Conservation (phyloP, 2,797 vertebrate species). For the Botia kubotai region DNA sequence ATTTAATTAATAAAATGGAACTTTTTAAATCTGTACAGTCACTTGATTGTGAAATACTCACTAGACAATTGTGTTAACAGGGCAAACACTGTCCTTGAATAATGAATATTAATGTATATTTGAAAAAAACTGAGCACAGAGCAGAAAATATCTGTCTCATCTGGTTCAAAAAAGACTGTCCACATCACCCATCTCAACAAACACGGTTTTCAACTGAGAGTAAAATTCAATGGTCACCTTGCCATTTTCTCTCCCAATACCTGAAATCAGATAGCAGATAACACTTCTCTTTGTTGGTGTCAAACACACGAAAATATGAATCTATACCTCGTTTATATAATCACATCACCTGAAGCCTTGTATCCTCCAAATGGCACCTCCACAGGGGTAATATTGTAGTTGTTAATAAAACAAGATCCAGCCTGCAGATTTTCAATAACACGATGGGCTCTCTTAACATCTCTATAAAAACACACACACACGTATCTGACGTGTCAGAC, state of each 20-base stretch:
- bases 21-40: not conserved
- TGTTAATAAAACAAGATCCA: conserved; percentile 95
- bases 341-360: conserved; percentile 89
- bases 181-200: conserved; percentile 95
- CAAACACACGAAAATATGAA: not conserved
- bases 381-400: conserved; percentile 93
- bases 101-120: not conserved
- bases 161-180: conserved; percentile 85
- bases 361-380: conserved; percentile 96
- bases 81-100: not conserved
- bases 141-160: not conserved
- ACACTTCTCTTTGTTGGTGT: not conserved
- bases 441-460: conserved; percentile 90
- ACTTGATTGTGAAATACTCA: conserved; percentile 18
- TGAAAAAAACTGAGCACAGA: not conserved
- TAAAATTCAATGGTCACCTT: conserved; percentile 90
- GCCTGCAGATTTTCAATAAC: conserved; percentile 89
- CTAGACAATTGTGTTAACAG: not conserved
- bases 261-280: conserved; percentile 70
- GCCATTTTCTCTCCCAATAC: conserved; percentile 95
- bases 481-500: no score
- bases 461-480: conserved; percentile 71
- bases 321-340: not conserved
- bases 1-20: no score
- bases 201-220: conserved; percentile 93